Evolutionary conservation across 2,797 vertebrate genomes (phyloP).

Genomic region (Saguinus oedipus): DNA sequence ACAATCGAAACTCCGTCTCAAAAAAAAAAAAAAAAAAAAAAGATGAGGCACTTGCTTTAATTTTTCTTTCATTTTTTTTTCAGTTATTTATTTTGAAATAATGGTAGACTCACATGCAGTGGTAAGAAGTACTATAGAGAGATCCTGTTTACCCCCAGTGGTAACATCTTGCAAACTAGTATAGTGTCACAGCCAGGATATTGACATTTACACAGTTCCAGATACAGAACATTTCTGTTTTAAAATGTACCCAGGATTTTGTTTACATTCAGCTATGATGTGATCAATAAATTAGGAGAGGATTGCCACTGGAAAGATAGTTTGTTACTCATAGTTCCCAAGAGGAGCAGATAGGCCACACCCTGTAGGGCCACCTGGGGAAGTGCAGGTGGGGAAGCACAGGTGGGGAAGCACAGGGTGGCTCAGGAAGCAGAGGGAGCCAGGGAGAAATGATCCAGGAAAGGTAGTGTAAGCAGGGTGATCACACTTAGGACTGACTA

Average conservation of each 20-base stretch:
- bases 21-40: not conserved
- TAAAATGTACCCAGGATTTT: not conserved
- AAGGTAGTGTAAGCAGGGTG: not conserved
- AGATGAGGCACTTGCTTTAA: not conserved
- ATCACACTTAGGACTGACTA: not conserved
- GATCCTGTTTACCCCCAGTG: fast-evolving
- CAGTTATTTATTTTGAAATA: not conserved
- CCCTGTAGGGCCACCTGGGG: fast-evolving
- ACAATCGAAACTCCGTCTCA: too few species aligned
- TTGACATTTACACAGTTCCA: not conserved
- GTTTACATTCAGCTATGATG: not conserved
- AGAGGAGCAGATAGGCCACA: not conserved
- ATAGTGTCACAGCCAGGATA: not conserved
- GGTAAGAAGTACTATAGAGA: not conserved
- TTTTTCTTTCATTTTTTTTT: not conserved
- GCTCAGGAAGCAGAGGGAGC: not conserved
- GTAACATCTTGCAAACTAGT: not conserved
- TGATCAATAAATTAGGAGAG: not conserved
- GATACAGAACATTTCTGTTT: not conserved
- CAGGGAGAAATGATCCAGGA: fast-evolving
- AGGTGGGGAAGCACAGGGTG: fast-evolving
- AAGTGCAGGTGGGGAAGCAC: not conserved
- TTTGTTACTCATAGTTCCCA: not conserved
- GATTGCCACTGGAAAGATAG: not conserved
- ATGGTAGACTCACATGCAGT: not conserved